Evolutionary conservation across 2,113 vertebrate genomes (phyloP).

Genomic region (Elaphurus davidianus): DNA sequence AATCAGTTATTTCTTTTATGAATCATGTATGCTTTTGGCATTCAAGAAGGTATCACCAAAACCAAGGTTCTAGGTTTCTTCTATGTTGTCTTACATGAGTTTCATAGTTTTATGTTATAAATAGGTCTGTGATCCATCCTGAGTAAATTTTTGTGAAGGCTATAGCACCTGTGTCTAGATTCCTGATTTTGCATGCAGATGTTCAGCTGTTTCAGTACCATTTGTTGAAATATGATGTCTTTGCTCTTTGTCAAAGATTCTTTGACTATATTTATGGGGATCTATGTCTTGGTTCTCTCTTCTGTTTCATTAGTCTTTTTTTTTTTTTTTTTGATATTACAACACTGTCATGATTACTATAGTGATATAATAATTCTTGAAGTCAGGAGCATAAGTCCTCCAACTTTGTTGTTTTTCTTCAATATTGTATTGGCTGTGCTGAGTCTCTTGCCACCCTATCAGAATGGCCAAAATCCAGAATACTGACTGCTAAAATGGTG

Average conservation of each 20-base stretch:
- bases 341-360: neutral
- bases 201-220: neutral
- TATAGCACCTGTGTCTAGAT: neutral
- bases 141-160: neutral
- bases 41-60: neutral
- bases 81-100: neutral
- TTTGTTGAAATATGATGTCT: neutral
- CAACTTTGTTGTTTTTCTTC: neutral
- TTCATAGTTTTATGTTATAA: neutral
- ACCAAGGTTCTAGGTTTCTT: neutral
- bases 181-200: neutral
- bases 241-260: neutral
- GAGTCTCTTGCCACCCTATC: neutral
- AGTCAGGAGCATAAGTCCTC: neutral
- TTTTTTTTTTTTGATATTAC: neutral
- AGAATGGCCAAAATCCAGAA: neutral
- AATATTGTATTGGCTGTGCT: neutral
- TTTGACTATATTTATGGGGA: neutral
- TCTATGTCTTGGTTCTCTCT: neutral
- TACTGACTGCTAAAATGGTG: neutral
- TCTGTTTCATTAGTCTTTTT: neutral
- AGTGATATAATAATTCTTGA: neutral
- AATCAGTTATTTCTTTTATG: neutral
- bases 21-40: neutral
- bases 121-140: neutral